Evolutionary conservation across 2,888 invertebrate species (phyloP), one percentile per base, ranked within the genome.

Genomic region (Temnothorax ravouxi): DNA sequence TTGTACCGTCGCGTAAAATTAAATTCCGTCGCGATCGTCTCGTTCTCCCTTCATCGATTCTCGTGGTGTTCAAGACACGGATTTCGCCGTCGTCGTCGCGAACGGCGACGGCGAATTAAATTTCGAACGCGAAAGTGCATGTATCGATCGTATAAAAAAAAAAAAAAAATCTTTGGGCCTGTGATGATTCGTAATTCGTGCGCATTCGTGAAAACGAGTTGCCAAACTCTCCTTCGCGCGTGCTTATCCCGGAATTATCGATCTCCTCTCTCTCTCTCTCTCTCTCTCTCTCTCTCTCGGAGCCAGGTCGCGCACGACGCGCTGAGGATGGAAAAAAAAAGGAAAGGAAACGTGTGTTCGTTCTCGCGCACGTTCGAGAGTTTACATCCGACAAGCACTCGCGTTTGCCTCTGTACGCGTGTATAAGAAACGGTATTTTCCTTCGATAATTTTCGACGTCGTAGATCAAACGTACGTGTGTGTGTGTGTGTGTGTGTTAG

Each of bases 361-460:
- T 29, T 29, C 62, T 54, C 67, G 52, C 59, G 62, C 25, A 52
- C 47, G 18, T 50, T 62, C 64, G 61, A 69, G 47, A 69, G 38
- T 67, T 71, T 44, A 41, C n/a, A 38, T 72, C 59, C 50, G 80
- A 76, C 59, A 61, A 81, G 61, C 44, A 76, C 44, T 59, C 84
- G 44, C 69, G 41, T 50, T 82, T 82, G 62, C 47, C 52, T 47
- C 15, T 34, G n/a, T 62, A 44, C 11, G 47, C 66, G 18, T 21
- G 18, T 29, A 38, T 38, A 38, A 66, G 54, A 66, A 86, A 74
- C 44, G 50, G 6, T 74, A 83, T 64, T 69, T 59, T 54, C 56
- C 75, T 34, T n/a, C 64, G 9, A 44, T 44, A 64, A 83, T 76
- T 84, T 83, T 61, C 34, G 15, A 71, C 79, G 34, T 84, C 44